Evolutionary conservation across 2,113 vertebrate species (phyloP).

Genomic region (Labeo rohita): DNA sequence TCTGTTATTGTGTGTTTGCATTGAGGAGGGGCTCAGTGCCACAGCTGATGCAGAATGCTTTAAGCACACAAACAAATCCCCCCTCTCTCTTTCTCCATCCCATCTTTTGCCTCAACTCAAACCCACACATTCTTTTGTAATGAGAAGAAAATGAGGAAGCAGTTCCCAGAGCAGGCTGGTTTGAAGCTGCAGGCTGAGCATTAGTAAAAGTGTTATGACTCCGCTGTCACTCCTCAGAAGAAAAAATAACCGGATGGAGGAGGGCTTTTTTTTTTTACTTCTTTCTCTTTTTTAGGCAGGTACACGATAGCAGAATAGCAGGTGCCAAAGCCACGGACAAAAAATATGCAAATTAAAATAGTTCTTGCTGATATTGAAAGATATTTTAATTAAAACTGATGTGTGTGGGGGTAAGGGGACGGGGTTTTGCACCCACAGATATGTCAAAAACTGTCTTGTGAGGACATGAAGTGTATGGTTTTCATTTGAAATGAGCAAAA

Average conservation of each 20-base stretch:
- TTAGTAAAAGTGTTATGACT: constrained; percentile 36
- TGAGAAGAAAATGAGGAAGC: constrained; percentile 31
- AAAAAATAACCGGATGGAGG: not conserved
- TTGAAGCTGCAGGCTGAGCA: constrained; percentile 31
- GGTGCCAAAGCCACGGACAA: not conserved
- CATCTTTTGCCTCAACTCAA: constrained; percentile 15
- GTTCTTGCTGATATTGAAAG: not conserved
- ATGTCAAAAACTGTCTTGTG: not conserved
- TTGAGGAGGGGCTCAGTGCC: constrained; percentile 13
- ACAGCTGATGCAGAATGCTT: constrained; percentile 27
- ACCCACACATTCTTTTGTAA: constrained; percentile 42
- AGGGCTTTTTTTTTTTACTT: not conserved
- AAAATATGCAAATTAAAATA: not conserved
- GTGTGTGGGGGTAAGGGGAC: not conserved
- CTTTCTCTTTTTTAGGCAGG: not conserved
- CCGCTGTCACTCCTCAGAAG: constrained; percentile 8
- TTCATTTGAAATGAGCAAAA: not conserved
- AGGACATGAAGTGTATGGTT: not conserved
- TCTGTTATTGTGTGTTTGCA: constrained; percentile 25
- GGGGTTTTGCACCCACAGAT: not conserved
- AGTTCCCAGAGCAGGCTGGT: constrained; percentile 29
- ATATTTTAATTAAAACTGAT: not conserved
- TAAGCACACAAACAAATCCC: constrained; percentile 28
- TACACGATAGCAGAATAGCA: not conserved
- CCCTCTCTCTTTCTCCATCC: constrained; percentile 26